Base-by-base conservation (phyloP, 92 coral and sea anemone genomes). In the Hydrozoanthus gracilis region DNA sequence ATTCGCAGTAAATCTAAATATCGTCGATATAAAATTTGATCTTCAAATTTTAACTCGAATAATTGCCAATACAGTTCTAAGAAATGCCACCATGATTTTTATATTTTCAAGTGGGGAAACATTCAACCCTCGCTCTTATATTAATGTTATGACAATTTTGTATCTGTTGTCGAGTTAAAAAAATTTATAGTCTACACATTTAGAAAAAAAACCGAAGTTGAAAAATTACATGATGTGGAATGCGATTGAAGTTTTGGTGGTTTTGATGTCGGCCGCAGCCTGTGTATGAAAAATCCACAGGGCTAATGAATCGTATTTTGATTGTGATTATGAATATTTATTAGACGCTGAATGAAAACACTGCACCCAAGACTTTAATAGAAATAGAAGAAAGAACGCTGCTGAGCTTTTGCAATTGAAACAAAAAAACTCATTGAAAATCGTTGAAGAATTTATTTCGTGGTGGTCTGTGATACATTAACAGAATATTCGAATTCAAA, bases 291-390 rank as follows among this genome's bases (percentile, higher is more conserved):
- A 64, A 65, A 47, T 80, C 74, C 39, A 47, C 62, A 17, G 20
- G 46, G 48, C 45, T 44, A 46, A 49, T 80, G 73, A 80, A 79
- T 61, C 44, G 13, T 61, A 62, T 80, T 80, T 80, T 39, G 74
- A 46, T 20, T 14, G 15, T 47, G 48, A 66, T 80, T 18, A 65
- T 80, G 75, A 65, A 80, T 80, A 80, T 80, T 80, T 46, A 80
- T 80, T 12, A 65, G 75, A 10, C 47, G 45, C 18, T 66, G 60
- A 80, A 47, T 80, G 70, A 79, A 61, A 60, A 78, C 64, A 48
- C 18, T 44, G 51, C 54, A 54, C 14, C 13, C 13, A 50, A 47
- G 72, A 16, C 45, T 47, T 46, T n/a, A 16, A 7, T 61, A 58
- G 35, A 58, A 27, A 73, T 8, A 15, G 35, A 78, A 61, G n/a